A percentile compares a stretch with the other conserved stretches of the same genome.
These are phyloP conservation scores for Caenorhabditis doughertyi DNA, from an alignment of 2,888 invertebrate genomes.

Conservation along the genomic window DNA sequence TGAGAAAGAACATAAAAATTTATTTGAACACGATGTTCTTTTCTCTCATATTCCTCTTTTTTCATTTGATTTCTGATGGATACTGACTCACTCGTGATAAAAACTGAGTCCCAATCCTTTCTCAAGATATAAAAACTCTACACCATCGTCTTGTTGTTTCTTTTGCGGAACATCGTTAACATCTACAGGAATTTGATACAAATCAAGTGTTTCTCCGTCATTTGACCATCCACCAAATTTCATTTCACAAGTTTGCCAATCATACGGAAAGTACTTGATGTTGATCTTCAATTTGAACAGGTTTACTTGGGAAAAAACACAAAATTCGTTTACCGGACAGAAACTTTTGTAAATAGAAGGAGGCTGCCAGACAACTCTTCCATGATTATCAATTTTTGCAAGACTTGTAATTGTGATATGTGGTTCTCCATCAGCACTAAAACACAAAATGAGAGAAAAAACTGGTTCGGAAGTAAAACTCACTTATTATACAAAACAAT, in stretches of 20 bases:
- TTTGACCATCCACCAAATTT: slow-evolving; percentile 91
- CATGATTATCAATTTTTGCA: slow-evolving; percentile 72
- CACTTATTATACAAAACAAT: slow-evolving; percentile 94
- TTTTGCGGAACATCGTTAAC: slow-evolving; percentile 65
- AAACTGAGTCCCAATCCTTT: slow-evolving; percentile 74
- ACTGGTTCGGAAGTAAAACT: too few relatives aligned
- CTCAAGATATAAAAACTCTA: slow-evolving; percentile 70
- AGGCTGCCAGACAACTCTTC: slow-evolving; percentile 75
- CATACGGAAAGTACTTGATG: slow-evolving; percentile 83
- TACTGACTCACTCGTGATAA: slow-evolving; percentile 71
- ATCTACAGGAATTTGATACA: slow-evolving; percentile 74
- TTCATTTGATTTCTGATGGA: not conserved
- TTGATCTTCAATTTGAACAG: slow-evolving; percentile 79
- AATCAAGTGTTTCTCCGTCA: slow-evolving; percentile 86
- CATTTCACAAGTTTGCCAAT: slow-evolving; percentile 73
- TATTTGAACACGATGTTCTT: slow-evolving; percentile 39
- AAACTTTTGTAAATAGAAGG: slow-evolving; percentile 78
- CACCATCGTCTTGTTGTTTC: slow-evolving; percentile 63
- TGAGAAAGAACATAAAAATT: slow-evolving; percentile 30
- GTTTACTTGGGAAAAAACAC: not conserved
- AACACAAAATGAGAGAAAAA: too few relatives aligned
- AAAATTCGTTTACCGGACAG: slow-evolving; percentile 66
- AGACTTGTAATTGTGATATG: slow-evolving; percentile 74
- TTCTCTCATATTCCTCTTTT: not conserved
- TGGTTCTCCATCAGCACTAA: slow-evolving; percentile 77